A percentile compares a stretch with the other conserved stretches of the same genome.
Conservation (phyloP, 2,113 vertebrate genomes). For the Nannospalax galili region DNA sequence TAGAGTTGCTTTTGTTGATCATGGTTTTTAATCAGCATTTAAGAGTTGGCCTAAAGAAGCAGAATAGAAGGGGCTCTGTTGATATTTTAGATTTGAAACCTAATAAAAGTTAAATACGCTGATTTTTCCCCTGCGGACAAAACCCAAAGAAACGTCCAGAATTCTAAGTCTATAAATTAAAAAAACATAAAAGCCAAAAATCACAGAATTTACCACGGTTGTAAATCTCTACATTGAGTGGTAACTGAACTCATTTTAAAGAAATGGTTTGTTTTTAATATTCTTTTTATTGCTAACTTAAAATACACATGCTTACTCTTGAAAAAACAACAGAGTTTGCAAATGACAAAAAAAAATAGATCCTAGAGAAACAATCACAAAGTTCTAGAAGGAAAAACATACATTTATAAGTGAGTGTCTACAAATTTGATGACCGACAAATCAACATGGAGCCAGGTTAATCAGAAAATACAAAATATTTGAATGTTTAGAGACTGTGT, state of each 20-base stretch:
- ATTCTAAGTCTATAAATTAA: conserved; percentile 45
- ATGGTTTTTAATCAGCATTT: conserved; percentile 20
- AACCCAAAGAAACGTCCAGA: neutral
- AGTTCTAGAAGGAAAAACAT: conserved; percentile 70
- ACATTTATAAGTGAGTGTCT: conserved; percentile 59
- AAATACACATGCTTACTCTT: conserved; percentile 34
- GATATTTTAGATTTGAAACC: conserved; percentile 61
- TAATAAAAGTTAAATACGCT: conserved; percentile 43
- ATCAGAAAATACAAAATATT: conserved; percentile 73
- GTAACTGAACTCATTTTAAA: conserved; percentile 59
- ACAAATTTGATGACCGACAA: conserved; percentile 61
- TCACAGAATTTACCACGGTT: conserved; percentile 43
- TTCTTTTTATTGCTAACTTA: conserved; percentile 66
- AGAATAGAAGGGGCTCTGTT: neutral
- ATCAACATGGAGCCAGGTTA: conserved; percentile 63
- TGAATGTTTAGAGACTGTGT: conserved; percentile 46
- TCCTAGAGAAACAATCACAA: conserved; percentile 66
- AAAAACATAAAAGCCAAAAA: conserved; percentile 19
- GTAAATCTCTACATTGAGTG: neutral
- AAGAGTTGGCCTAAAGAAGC: neutral
- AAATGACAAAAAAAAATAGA: conserved; percentile 64
- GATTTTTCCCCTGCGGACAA: conserved; percentile 1
- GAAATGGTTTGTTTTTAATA: conserved; percentile 61
- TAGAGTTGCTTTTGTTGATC: neutral
- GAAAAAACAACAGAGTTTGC: conserved; percentile 5